Percentiles rank a stretch among this genome's conserved stretches.
Evolutionary conservation across 2,113 vertebrate species (phyloP).

Genomic region (Gadus chalcogrammus): DNA sequence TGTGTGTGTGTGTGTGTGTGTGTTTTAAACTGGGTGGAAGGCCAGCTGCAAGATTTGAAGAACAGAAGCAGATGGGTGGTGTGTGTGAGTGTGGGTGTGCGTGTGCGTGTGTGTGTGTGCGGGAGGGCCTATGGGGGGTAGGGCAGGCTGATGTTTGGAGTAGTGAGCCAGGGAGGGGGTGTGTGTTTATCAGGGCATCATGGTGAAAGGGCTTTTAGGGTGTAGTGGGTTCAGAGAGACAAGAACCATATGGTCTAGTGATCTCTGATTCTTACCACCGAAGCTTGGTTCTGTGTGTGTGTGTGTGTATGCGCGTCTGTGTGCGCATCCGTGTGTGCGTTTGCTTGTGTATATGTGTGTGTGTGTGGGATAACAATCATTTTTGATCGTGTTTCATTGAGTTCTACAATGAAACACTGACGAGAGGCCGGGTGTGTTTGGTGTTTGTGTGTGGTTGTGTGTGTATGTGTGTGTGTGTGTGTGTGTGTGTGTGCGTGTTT

Average conservation of each 20-base stretch:
- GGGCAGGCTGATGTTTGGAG: conserved; percentile 57
- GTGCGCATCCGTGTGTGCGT: too few species aligned
- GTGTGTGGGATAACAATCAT: too few species aligned
- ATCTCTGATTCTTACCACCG: neutral
- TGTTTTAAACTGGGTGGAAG: conserved; percentile 17
- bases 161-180: conserved; percentile 9
- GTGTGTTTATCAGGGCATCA: conserved; percentile 45
- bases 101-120: conserved; percentile 3
- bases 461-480: conserved; percentile 24
- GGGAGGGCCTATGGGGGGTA: conserved; percentile 13
- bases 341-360: neutral
- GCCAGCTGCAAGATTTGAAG: conserved; percentile 51
- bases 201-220: conserved; percentile 31
- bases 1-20: too few species aligned
- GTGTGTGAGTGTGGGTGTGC: conserved; percentile 5
- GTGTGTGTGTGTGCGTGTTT: conserved; percentile 18
- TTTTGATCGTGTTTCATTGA: too few species aligned
- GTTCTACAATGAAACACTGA: too few species aligned
- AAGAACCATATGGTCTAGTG: conserved; percentile 32
- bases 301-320: neutral
- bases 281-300: conserved; percentile 4
- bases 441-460: neutral
- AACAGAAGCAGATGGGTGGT: conserved; percentile 60
- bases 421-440: too few species aligned
- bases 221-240: conserved; percentile 40